Evolutionary conservation across 1,140 invertebrate species (phyloP), one percentile per base, ranked within the genome.

Genomic region (Bombus huntii): DNA sequence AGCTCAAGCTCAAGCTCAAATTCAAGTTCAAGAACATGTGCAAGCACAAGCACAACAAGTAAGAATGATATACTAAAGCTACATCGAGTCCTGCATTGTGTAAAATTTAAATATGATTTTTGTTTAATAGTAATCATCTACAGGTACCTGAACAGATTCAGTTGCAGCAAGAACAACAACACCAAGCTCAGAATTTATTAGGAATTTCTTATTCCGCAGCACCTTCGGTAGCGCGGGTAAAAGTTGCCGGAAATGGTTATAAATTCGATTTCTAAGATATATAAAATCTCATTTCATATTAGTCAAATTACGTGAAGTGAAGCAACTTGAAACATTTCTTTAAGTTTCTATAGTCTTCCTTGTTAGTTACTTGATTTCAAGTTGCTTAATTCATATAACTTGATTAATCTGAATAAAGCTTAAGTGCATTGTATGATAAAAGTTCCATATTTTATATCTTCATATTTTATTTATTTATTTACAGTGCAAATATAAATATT

Each of bases 121-220:
- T 87, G 44, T 90, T 87, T 71, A 88, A 90, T 88, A 90, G 83
- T 90, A 83, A 90, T 65, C 86, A 31, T 89, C 57, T 78, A 8
- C 72, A 93, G 88, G 87, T 91, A 1, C 79, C 88, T 10, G 92
- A 93, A 34, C 91, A 92, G 78, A 44, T 82, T 71, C 87, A 91
- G 68, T 81, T 89, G 8, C 88, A 90, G 47, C 89, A 91, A n/a
- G 85, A 88, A n/a, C 84, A 90, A 59, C 87, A 89, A 31, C 91
- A 86, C 10, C 84, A 88, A 73, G 72, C 74, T 18, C 85, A 91
- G 25, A 94, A 91, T 88, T 91, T 94, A 65, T 79, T 94, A 47
- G 93, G 93, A 12, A 66, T 94, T 37, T 91, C 93, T 72, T 94
- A 93, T 82, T 94, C 93, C 6, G 79, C 93, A 34, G 92, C 93